phyloP scores from a whole-genome alignment of 2,888 invertebrate genomes.

The Geotrupes spiniger region DNA sequence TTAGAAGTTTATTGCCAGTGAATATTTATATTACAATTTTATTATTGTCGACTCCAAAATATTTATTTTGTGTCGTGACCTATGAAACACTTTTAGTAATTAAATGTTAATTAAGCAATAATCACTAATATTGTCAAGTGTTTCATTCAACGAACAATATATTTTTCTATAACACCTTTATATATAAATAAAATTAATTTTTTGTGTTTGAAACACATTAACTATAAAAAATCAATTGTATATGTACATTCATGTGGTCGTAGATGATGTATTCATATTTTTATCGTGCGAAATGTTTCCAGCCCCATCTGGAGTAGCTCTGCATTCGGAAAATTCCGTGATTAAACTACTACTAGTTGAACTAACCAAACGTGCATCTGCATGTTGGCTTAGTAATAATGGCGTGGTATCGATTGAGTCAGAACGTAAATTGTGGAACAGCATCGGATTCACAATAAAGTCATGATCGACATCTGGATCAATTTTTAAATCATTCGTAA shows the following conservation, averaged over 20 bases:
- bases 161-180: too few species aligned
- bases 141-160: too few species aligned
- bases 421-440: slow-evolving; percentile 39
- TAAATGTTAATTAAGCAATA: too few species aligned
- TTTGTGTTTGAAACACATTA: too few species aligned
- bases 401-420: slow-evolving; percentile 15
- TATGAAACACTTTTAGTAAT: too few species aligned
- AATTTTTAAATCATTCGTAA: slow-evolving; percentile 24
- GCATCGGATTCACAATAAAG: slow-evolving; percentile 40
- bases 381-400: slow-evolving; percentile 10
- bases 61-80: too few species aligned
- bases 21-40: too few species aligned
- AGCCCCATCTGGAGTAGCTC: slow-evolving; percentile 34
- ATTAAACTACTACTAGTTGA: slow-evolving; percentile 20
- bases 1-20: too few species aligned
- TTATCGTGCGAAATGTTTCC: slow-evolving; percentile 25
- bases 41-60: too few species aligned
- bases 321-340: slow-evolving; percentile 19
- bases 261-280: not conserved
- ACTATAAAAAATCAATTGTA: too few species aligned
- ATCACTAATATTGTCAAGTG: too few species aligned
- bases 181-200: too few species aligned
- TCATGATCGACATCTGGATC: slow-evolving; percentile 11
- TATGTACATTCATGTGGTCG: slow-evolving; percentile 1
- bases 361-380: slow-evolving; percentile 1